Evolutionary conservation across 1,140 invertebrate genomes (phyloP).

Genomic region (Drosophila nasuta): DNA sequence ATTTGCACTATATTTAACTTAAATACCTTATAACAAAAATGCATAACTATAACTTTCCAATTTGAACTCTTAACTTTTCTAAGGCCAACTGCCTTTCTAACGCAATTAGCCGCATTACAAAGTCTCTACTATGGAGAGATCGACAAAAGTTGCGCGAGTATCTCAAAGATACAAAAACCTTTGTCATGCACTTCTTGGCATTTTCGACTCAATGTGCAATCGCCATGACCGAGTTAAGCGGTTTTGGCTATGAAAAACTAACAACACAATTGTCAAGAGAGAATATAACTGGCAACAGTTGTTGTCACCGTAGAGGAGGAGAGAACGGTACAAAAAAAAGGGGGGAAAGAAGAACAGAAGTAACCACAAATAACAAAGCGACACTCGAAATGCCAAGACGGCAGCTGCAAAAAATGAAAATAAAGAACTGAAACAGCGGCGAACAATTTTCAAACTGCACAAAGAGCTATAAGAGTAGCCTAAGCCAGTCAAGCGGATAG

Average conservation of each 20-base stretch:
- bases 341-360: background rate
- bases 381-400: constrained; percentile 77
- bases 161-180: constrained; percentile 9
- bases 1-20: too few species aligned
- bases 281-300: constrained; percentile 27
- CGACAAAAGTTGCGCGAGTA: background rate
- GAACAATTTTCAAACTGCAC: constrained; percentile 34
- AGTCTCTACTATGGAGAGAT: background rate
- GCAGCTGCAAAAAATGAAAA: constrained; percentile 65
- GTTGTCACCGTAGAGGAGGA: background rate
- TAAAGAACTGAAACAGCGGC: constrained; percentile 13
- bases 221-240: constrained; percentile 49
- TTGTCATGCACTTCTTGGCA: constrained; percentile 3
- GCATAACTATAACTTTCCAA: background rate
- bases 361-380: constrained; percentile 60
- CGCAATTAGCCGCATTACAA: background rate
- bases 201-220: constrained; percentile 42
- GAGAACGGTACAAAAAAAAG: too few species aligned
- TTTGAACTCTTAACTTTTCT: background rate
- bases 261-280: constrained; percentile 52
- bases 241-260: constrained; percentile 30
- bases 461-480: constrained; percentile 1
- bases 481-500: constrained; percentile 29
- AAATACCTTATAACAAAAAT: background rate
- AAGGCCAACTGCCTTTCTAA: background rate